Percentiles rank a stretch among this genome's conserved stretches.
Evolutionary conservation across 2,113 vertebrate species (phyloP).

Genomic region (Halichoerus grypus): DNA sequence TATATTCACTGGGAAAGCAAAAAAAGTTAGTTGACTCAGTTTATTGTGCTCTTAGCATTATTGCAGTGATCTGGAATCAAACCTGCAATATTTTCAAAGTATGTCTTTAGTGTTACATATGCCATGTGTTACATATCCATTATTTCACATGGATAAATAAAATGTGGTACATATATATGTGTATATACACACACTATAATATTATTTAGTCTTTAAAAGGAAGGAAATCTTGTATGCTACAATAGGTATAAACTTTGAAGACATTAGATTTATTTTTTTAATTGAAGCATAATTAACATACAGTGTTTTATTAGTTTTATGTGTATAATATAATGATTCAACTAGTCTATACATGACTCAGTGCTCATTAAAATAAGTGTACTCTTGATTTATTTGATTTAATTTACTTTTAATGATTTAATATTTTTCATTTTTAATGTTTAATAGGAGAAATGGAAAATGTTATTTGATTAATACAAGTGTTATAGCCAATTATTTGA

Average conservation of each 20-base stretch:
- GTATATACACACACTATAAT: neutral
- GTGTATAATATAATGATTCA: neutral
- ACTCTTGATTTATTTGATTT: neutral
- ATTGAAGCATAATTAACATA: neutral
- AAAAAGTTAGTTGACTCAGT: neutral
- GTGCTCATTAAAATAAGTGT: neutral
- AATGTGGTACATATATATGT: neutral
- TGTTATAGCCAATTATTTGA: neutral
- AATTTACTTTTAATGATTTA: neutral
- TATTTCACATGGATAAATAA: neutral
- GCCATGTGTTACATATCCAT: neutral
- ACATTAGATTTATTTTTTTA: neutral
- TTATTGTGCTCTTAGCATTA: neutral
- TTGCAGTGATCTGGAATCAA: neutral
- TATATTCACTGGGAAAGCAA: neutral
- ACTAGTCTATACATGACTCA: neutral
- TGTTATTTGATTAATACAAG: neutral
- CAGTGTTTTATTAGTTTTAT: neutral
- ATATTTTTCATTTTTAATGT: constrained; percentile 20
- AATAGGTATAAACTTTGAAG: neutral
- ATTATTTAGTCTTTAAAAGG: neutral
- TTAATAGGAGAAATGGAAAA: neutral
- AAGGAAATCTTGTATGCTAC: neutral
- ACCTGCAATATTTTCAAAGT: neutral
- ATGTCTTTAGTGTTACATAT: neutral